phyloP scores from a whole-genome alignment of 92 coral and sea anemone species.

The Heteractis magnifica region DNA sequence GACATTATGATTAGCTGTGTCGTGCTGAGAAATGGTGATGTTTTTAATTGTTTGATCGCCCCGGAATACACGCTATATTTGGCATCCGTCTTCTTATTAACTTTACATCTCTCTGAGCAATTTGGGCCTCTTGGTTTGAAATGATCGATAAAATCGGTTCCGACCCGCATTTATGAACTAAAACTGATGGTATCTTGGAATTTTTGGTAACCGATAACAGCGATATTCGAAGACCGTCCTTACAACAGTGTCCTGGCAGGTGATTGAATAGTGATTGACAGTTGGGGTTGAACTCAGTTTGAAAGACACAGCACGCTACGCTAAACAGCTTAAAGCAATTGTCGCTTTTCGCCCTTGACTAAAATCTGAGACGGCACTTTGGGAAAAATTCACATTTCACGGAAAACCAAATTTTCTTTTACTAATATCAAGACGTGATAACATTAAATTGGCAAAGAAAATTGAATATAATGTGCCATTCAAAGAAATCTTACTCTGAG shows the following conservation, averaged over 20 bases:
- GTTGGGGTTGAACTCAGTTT: conserved; percentile 82
- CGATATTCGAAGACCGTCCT: conserved; percentile 43
- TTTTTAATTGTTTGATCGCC: conserved; percentile 97
- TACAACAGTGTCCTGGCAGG: conserved; percentile 80
- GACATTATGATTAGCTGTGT: conserved; percentile 82
- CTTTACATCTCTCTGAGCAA: conserved; percentile 49
- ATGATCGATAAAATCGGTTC: conserved; percentile 31
- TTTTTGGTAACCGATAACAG: conserved; percentile 55
- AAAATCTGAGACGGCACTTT: conserved; percentile 4
- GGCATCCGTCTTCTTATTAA: conserved; percentile 77
- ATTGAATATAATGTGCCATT: conserved; percentile 10
- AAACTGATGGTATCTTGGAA: conserved; percentile 46
- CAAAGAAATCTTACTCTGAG: conserved; percentile 38
- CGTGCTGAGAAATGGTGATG: conserved; percentile 96
- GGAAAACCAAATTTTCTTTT: not conserved
- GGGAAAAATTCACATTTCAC: not conserved
- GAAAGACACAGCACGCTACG: conserved; percentile 86
- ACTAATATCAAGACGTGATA: not conserved
- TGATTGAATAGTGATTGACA: conserved; percentile 85
- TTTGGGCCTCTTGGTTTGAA: conserved; percentile 36
- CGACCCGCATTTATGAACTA: not conserved
- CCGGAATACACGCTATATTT: conserved; percentile 97
- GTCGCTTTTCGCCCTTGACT: conserved; percentile 46
- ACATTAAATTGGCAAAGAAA: conserved; percentile 5
- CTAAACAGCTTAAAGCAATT: conserved; percentile 93